Conservation (phyloP, 2,797 vertebrate genomes). For the Hydrocynus forskahlii region DNA sequence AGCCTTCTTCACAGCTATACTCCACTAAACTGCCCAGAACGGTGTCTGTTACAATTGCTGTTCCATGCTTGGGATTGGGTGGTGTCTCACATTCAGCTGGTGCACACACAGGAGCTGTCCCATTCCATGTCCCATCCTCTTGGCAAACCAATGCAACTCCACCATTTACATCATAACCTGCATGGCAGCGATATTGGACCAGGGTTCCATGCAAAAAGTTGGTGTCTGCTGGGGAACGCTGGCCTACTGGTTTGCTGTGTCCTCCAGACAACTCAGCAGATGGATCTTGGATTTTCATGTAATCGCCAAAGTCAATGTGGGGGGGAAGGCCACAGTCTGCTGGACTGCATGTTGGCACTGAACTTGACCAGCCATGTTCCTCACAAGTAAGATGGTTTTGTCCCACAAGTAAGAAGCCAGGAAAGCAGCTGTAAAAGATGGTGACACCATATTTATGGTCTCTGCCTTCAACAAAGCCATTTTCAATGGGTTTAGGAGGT, state of each 20-base stretch:
- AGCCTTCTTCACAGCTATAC: slow-evolving; percentile 87
- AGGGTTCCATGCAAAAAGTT: slow-evolving; percentile 86
- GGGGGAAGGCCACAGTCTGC: slow-evolving; percentile 95
- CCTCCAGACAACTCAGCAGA: slow-evolving; percentile 61
- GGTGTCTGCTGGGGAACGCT: slow-evolving; percentile 67
- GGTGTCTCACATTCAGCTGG: slow-evolving; percentile 86
- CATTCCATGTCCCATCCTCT: slow-evolving; percentile 93
- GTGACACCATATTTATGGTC: slow-evolving; percentile 93
- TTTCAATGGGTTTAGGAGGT: slow-evolving; percentile 88
- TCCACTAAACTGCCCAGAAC: slow-evolving; percentile 78
- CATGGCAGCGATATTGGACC: slow-evolving; percentile 86
- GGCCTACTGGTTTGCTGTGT: slow-evolving; percentile 45
- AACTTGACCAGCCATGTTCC: slow-evolving; percentile 91
- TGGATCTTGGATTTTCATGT: slow-evolving; percentile 72
- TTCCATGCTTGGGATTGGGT: slow-evolving; percentile 81
- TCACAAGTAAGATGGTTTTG: slow-evolving; percentile 93
- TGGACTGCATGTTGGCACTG: slow-evolving; percentile 84
- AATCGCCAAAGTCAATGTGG: slow-evolving; percentile 96
- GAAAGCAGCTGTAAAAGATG: slow-evolving; percentile 97
- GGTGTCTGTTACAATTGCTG: slow-evolving; percentile 82
- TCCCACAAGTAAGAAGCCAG: slow-evolving; percentile 90
- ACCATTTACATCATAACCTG: slow-evolving; percentile 86
- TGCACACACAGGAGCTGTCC: slow-evolving; percentile 87
- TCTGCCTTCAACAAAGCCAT: slow-evolving; percentile 94
- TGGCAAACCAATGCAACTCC: slow-evolving; percentile 82